phyloP scores from a whole-genome alignment of 1,140 invertebrate genomes.

The Hesperophylax magnus region DNA sequence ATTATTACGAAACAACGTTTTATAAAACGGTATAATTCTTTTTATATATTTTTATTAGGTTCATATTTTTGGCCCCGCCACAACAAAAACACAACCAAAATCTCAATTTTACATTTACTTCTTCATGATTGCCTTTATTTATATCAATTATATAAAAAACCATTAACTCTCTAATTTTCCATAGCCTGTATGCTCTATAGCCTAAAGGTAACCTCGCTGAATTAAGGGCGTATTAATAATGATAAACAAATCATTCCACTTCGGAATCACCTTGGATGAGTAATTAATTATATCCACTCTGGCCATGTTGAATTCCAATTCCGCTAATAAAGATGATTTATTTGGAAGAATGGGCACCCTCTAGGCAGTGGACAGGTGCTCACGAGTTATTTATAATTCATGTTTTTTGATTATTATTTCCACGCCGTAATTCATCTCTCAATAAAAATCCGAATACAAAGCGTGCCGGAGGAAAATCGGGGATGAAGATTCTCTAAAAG shows the following conservation, averaged over 20 bases:
- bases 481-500: too few species aligned
- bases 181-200: too few species aligned
- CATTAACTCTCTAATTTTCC: too few species aligned
- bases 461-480: too few species aligned
- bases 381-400: conserved; percentile 19
- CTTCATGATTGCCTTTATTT: too few species aligned
- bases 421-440: conserved; percentile 5
- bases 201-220: conserved; percentile 3
- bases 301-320: conserved; percentile 38
- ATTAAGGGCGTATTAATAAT: conserved; percentile 32
- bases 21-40: too few species aligned
- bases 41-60: too few species aligned
- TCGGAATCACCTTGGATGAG: conserved; percentile 34
- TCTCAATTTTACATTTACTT: too few species aligned
- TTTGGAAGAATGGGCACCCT: conserved; percentile 10
- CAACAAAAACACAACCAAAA: too few species aligned
- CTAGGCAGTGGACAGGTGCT: conserved; percentile 13
- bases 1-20: too few species aligned
- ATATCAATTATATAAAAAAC: too few species aligned
- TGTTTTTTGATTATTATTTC: conserved; percentile 16
- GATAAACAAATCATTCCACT: conserved; percentile 33
- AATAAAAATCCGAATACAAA: conserved; percentile 6
- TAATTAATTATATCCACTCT: conserved; percentile 25
- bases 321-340: conserved; percentile 34
- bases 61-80: too few species aligned